phyloP scores from a whole-genome alignment of 2,797 vertebrate species.

The Eleutherodactylus coqui region DNA sequence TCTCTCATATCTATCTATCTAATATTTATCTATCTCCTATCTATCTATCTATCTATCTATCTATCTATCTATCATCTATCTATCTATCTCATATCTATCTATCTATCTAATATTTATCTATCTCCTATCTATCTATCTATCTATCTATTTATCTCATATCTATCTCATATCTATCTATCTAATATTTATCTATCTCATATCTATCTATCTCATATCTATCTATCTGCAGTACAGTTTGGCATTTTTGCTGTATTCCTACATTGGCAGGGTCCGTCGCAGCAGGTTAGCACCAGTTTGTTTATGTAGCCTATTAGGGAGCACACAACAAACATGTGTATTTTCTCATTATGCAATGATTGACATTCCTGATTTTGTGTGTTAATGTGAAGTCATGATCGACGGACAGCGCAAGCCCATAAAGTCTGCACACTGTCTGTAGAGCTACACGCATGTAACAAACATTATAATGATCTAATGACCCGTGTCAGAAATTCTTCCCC shows the following conservation, averaged over 20 bases:
- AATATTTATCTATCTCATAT: background rate
- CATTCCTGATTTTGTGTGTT: background rate
- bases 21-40: background rate
- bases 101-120: background rate
- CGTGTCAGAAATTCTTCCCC: background rate
- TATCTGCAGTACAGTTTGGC: background rate
- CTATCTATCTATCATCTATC: background rate
- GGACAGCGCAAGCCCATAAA: background rate
- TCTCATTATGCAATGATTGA: background rate
- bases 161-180: background rate
- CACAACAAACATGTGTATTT: background rate
- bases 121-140: background rate
- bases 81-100: background rate
- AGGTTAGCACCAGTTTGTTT: background rate
- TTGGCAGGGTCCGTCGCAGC: background rate
- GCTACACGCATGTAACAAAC: background rate
- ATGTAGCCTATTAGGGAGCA: background rate
- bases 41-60: background rate
- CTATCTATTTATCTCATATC: background rate
- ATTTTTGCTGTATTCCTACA: background rate
- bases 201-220: background rate
- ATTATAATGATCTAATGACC: slow-evolving; percentile 20
- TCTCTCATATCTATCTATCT: background rate
- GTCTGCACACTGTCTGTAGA: background rate
- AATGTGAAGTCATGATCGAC: background rate